Evolutionary conservation across 2,888 invertebrate genomes (phyloP).

Genomic region (Caenorhabditis angaria): DNA sequence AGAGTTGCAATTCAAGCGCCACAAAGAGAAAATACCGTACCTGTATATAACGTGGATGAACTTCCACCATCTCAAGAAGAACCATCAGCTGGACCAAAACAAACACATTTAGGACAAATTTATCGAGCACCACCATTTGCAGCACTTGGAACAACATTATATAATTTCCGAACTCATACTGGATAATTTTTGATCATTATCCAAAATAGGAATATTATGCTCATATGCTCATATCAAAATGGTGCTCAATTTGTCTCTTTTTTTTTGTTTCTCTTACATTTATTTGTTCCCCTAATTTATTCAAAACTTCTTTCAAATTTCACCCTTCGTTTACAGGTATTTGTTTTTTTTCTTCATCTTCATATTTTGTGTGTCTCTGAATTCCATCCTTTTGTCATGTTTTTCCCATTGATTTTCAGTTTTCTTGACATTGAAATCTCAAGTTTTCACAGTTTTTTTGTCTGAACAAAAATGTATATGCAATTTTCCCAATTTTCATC

Average conservation of each 20-base stretch:
- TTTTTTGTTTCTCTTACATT: background rate
- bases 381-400: background rate
- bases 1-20: constrained; percentile 39
- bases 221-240: constrained; percentile 30
- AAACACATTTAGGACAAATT: constrained; percentile 39
- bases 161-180: constrained; percentile 51
- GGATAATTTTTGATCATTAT: constrained; percentile 8
- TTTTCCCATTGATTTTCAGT: constrained; percentile 24
- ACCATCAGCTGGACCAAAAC: constrained; percentile 34
- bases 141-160: constrained; percentile 57
- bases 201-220: background rate
- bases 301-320: background rate
- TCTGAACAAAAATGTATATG: background rate
- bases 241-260: constrained; percentile 36
- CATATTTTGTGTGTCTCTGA: background rate
- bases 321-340: constrained; percentile 18
- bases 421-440: constrained; percentile 4
- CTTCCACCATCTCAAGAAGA: constrained; percentile 15
- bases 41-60: background rate
- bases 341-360: constrained; percentile 8
- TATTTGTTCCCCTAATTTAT: background rate
- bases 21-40: constrained; percentile 26
- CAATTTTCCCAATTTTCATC: constrained; percentile 1
- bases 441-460: constrained; percentile 2
- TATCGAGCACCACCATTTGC: constrained; percentile 56